phyloP scores from a whole-genome alignment of 2,888 invertebrate genomes.

The Abrostola triplasia region DNA sequence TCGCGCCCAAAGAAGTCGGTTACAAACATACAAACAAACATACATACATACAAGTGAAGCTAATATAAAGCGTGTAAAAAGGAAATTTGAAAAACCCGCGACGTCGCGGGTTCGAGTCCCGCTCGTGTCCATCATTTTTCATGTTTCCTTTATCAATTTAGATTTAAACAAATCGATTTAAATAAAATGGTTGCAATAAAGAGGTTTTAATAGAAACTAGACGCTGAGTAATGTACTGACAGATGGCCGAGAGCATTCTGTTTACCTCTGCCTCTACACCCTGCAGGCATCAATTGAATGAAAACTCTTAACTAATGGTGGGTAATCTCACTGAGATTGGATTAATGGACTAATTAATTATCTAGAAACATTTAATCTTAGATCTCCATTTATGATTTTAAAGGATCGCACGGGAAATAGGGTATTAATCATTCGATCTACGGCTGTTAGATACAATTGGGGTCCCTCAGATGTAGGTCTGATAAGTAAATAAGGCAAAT shows the following conservation, averaged over 20 bases:
- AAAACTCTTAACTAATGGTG: constrained; percentile 48
- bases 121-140: too few species aligned
- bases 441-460: not conserved
- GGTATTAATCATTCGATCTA: constrained; percentile 29
- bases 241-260: constrained; percentile 51
- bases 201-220: constrained; percentile 41
- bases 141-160: too few species aligned
- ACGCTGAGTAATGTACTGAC: constrained; percentile 28
- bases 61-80: too few species aligned
- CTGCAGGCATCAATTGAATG: constrained; percentile 48
- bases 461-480: not conserved
- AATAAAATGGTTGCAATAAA: constrained; percentile 15
- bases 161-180: too few species aligned
- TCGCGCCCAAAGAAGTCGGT: too few species aligned
- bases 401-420: constrained; percentile 34
- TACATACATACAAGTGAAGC: too few species aligned
- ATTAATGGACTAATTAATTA: constrained; percentile 53
- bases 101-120: too few species aligned
- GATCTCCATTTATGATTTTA: constrained; percentile 41
- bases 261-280: constrained; percentile 47
- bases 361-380: constrained; percentile 28
- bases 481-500: not conserved
- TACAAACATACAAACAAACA: too few species aligned
- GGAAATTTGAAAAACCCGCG: too few species aligned
- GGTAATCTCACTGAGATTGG: constrained; percentile 48